Percentiles rank a stretch among this genome's conserved stretches.
These are phyloP conservation scores for Ctenopoma multispine DNA, from an alignment of 2,797 vertebrate species.

Conservation along the genomic window DNA sequence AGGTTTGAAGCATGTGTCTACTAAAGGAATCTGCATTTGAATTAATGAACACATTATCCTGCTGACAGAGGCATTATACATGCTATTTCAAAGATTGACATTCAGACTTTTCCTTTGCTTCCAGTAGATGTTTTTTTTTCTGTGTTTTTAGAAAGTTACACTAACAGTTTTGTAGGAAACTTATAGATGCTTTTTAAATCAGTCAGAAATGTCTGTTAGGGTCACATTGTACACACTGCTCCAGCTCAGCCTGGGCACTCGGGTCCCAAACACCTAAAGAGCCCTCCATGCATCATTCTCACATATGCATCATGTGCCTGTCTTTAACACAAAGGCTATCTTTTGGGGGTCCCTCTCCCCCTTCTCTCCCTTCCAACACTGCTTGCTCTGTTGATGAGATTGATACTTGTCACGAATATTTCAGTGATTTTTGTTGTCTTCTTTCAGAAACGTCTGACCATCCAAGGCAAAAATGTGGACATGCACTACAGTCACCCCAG, in stretches of 20 bases:
- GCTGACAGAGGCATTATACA: conserved; percentile 30
- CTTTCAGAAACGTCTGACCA: conserved; percentile 96
- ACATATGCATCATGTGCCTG: conserved; percentile 78
- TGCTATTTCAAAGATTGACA: conserved; percentile 30
- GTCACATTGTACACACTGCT: conserved; percentile 85
- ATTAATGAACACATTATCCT: conserved; percentile 30
- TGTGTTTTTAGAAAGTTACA: conserved; percentile 19
- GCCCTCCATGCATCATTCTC: conserved; percentile 73
- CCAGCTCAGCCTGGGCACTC: conserved; percentile 87
- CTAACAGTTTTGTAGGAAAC: conserved; percentile 52
- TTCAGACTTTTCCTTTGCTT: conserved; percentile 15
- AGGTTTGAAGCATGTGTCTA: conserved; percentile 24
- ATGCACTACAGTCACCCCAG: conserved; percentile 99
- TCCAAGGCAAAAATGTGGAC: conserved; percentile 96
- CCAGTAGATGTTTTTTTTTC: conserved; percentile 26
- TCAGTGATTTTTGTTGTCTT: conserved; percentile 86
- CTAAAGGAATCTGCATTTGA: conserved; percentile 39
- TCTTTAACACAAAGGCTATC: conserved; percentile 84
- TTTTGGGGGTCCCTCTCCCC: conserved; percentile 83
- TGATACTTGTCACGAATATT: conserved; percentile 64
- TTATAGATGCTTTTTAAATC: conserved; percentile 62
- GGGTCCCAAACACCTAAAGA: conserved; percentile 88
- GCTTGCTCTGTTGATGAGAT: conserved; percentile 92
- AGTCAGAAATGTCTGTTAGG: conserved; percentile 65
- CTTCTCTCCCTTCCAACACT: conserved; percentile 90